These are phyloP conservation scores for Ylistrum balloti DNA, from an alignment of 1,140 invertebrate species.

Conservation along the genomic window DNA sequence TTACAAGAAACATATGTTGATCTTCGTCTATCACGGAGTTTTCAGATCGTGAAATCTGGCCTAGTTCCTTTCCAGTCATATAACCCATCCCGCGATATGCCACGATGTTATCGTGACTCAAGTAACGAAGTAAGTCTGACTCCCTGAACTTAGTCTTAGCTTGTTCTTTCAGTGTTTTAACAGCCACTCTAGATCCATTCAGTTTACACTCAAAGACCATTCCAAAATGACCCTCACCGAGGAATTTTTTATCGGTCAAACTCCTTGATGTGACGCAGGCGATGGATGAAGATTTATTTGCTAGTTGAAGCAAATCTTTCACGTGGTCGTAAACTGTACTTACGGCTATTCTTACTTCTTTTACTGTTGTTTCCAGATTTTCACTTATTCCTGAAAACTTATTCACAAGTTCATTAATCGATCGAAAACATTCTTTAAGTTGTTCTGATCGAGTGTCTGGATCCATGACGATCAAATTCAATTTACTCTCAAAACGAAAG, in stretches of 20 bases:
- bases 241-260: conserved; percentile 20
- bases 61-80: conserved; percentile 49
- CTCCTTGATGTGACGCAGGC: not conserved
- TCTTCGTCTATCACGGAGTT: not conserved
- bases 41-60: not conserved
- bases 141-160: conserved; percentile 54
- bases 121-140: conserved; percentile 47
- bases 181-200: conserved; percentile 57
- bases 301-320: not conserved
- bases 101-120: conserved; percentile 65
- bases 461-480: not conserved
- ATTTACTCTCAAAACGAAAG: not conserved
- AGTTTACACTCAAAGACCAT: conserved; percentile 52
- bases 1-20: conserved; percentile 60
- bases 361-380: not conserved
- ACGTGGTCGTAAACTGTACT: not conserved
- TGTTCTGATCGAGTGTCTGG: conserved; percentile 1
- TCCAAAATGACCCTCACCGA: conserved; percentile 61
- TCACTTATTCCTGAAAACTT: not conserved
- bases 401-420: not conserved
- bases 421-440: conserved; percentile 4
- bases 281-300: not conserved
- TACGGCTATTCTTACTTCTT: not conserved
- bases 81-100: conserved; percentile 64
- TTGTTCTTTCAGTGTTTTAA: conserved; percentile 60